Base-by-base conservation (phyloP, 1,140 invertebrate genomes). In the Wiebesia pumilae region DNA sequence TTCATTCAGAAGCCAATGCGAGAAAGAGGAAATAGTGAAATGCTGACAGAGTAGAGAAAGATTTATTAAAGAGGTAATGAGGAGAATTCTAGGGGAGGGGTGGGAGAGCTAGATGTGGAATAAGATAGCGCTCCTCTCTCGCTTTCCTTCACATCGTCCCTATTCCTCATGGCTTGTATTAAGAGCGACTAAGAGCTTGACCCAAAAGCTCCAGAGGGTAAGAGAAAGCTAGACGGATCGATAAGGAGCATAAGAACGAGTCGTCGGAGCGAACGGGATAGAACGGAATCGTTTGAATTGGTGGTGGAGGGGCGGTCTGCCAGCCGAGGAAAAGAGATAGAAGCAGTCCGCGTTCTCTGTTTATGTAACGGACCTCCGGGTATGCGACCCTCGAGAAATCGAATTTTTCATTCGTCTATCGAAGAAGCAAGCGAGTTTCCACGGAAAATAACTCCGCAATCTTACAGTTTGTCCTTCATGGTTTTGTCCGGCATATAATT, bases 31-130 rank as follows among this genome's bases (percentile, higher is more conserved):
- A 33, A 33, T 16, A 73, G 69, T 24, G 69, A 73, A 40, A 73
- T 73, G 40, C 38, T 47, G 69, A 69, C 6, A 71, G 65, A 82
- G 75, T 9, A 58, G 81, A 21, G 30, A 79, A n/a, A 80, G 75
- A 85, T 85, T 85, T 81, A 85, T 81, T 81, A 73, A 85, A 85
- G 47, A 75, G 51, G 65, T 75, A 81, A 85, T 43, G 67, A 73
- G 62, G 79, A 81, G 35, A 65, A 43, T 58, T 30, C 71, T 38
- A n/a, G 12, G 21, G 33, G 43, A 40, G 3, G 16, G 38, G 14
- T 12, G 69, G n/a, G 16, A 83, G 14, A 47, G 35, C 38, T 0
- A 43, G 40, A 81, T 54, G 19, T 79, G 33, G 2, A 69, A 58
- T 38, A 62, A 40, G 35, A 40, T 7, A 40, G 62, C 38, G 33